Evolutionary conservation across 2,797 vertebrate genomes (phyloP).

Genomic region (Linurgus olivaceus): DNA sequence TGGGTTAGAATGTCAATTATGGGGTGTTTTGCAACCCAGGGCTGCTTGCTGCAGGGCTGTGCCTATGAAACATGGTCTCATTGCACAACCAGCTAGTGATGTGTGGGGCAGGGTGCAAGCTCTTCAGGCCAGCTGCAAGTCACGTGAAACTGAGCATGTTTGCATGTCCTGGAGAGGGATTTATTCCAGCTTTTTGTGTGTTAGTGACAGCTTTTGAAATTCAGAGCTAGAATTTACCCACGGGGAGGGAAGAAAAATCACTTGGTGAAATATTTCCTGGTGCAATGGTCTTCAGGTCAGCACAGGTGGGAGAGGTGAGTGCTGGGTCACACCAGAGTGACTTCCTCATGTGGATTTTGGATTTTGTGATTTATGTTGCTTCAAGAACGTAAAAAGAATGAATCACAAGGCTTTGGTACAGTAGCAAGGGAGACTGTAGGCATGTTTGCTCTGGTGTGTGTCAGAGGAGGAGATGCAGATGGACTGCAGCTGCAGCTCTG

Average conservation of each 20-base stretch:
- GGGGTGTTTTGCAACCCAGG: neutral
- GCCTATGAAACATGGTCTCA: neutral
- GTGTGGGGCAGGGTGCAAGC: neutral
- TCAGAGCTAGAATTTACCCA: neutral
- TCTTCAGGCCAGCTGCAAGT: conserved; percentile 13
- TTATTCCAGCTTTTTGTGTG: neutral
- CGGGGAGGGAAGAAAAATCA: accelerated
- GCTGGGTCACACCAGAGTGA: neutral
- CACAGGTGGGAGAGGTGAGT: neutral
- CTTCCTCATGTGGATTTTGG: neutral
- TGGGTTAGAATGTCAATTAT: conserved; percentile 3
- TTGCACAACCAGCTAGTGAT: neutral
- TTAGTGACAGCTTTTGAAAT: neutral
- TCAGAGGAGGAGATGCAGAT: neutral
- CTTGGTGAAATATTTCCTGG: neutral
- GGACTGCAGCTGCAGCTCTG: neutral
- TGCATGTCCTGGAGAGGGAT: neutral
- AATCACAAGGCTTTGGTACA: neutral
- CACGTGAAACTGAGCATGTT: neutral
- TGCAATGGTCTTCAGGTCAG: neutral
- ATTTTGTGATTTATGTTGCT: neutral
- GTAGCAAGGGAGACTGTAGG: neutral
- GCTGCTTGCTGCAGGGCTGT: neutral
- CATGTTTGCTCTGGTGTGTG: neutral
- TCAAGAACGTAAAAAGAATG: neutral